Conservation (phyloP, 2,888 invertebrate species). For the Tinea trinotella region DNA sequence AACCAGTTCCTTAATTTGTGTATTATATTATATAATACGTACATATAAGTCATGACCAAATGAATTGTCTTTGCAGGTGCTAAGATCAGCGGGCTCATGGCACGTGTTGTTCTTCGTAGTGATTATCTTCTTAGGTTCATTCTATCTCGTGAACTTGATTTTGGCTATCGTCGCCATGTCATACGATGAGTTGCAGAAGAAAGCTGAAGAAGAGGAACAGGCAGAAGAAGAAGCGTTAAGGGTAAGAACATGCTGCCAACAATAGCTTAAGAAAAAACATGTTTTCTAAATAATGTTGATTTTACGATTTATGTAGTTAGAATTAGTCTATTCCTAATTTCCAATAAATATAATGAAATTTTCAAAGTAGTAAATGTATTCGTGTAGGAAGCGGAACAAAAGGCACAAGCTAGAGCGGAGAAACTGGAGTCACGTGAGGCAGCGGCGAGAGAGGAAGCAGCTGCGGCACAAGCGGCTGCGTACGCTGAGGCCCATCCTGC, state of each 20-base stretch:
- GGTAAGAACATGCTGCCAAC: conserved; percentile 64
- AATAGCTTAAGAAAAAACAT: not conserved
- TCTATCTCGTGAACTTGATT: conserved; percentile 99
- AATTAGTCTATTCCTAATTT: too few relatives aligned
- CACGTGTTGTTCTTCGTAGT: conserved; percentile 99
- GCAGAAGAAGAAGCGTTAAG: conserved; percentile 95
- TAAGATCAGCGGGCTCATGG: conserved; percentile 96
- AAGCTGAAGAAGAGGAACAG: conserved; percentile 95
- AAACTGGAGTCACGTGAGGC: conserved; percentile 74
- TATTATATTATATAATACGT: too few relatives aligned
- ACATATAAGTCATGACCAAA: too few relatives aligned
- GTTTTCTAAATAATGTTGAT: conserved; percentile 10
- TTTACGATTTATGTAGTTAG: conserved; percentile 2
- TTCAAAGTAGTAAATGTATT: not conserved
- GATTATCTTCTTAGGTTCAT: conserved; percentile 98
- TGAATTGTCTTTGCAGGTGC: conserved; percentile 77
- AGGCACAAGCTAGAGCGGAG: conserved; percentile 79
- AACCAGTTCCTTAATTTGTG: too few relatives aligned
- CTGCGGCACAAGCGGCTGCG: conserved; percentile 76
- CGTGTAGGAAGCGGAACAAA: conserved; percentile 86
- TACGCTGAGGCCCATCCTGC: conserved; percentile 77
- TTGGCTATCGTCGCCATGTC: conserved; percentile 99
- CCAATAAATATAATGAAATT: not conserved
- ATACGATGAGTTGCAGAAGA: conserved; percentile 98
- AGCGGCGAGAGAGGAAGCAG: conserved; percentile 75